phyloP scores from a whole-genome alignment of 2,888 invertebrate genomes.

The Epicampocera succincta region DNA sequence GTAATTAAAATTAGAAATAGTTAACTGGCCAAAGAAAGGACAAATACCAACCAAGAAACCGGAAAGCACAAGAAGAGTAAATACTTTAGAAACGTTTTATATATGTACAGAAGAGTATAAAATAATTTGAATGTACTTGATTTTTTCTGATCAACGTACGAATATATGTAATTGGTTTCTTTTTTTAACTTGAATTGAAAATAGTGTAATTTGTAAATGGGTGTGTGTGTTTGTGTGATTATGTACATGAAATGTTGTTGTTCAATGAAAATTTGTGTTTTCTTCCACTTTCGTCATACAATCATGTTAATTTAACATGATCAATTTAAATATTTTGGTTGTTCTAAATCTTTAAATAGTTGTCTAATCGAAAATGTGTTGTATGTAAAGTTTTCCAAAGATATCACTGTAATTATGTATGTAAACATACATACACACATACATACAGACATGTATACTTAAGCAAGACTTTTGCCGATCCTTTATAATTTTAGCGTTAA shows the following conservation, averaged over 20 bases:
- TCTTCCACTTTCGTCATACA: conserved; percentile 29
- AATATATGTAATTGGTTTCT: no score
- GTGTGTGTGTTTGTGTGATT: conserved; percentile 6
- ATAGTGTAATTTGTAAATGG: neutral
- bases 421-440: no score
- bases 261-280: conserved; percentile 26
- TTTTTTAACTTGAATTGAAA: no score
- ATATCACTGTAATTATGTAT: conserved; percentile 58
- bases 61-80: no score
- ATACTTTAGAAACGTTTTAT: no score
- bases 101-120: no score
- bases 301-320: conserved; percentile 66
- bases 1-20: neutral
- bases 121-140: no score
- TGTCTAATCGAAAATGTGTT: conserved; percentile 41
- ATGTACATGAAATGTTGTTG: conserved; percentile 50
- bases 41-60: no score
- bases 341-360: neutral
- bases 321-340: conserved; percentile 24
- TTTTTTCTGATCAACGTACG: no score
- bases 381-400: conserved; percentile 49
- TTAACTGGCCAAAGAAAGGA: neutral
- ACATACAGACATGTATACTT: conserved; percentile 24
- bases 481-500: conserved; percentile 19
- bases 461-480: neutral